phyloP scores from a whole-genome alignment of 2,888 invertebrate species.

The Epinotia brunnichana region DNA sequence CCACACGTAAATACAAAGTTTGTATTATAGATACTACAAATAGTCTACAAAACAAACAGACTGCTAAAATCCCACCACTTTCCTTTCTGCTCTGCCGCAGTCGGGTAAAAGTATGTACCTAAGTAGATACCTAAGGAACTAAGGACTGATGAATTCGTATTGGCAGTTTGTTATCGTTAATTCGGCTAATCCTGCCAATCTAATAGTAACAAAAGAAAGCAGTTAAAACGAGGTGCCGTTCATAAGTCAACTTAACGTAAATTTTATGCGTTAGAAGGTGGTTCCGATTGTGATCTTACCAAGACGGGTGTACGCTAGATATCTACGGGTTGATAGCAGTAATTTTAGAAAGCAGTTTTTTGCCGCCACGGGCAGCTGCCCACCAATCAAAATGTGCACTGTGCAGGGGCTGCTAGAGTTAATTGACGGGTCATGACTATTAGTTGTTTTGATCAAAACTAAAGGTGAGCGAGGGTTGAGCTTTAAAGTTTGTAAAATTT shows the following conservation, averaged over 20 bases:
- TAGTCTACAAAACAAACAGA: too few relatives aligned
- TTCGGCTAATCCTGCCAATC: constrained; percentile 22
- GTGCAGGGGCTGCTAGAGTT: constrained; percentile 68
- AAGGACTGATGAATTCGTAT: background rate
- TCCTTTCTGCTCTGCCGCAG: too few relatives aligned
- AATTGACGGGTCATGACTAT: constrained; percentile 72
- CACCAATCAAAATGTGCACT: constrained; percentile 78
- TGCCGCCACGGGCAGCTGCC: constrained; percentile 76
- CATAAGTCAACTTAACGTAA: constrained; percentile 56
- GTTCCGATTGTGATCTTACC: constrained; percentile 69
- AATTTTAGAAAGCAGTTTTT: constrained; percentile 80
- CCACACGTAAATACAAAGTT: too few relatives aligned
- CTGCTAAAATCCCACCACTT: too few relatives aligned
- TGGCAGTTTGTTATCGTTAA: background rate
- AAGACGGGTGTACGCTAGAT: constrained; percentile 68
- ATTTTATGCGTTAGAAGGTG: constrained; percentile 68
- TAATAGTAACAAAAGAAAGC: constrained; percentile 13
- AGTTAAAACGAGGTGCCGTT: constrained; percentile 37
- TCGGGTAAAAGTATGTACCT: too few relatives aligned
- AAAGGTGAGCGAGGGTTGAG: constrained; percentile 40
- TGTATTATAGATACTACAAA: too few relatives aligned
- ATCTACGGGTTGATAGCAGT: constrained; percentile 69
- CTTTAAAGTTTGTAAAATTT: constrained; percentile 24
- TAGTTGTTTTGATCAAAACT: constrained; percentile 58
- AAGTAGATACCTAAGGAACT: too few relatives aligned